A percentile compares a stretch with the other conserved stretches of the same genome.
phyloP scores from a whole-genome alignment of 53 echinoderm and acorn worm species.

The Patiria pectinifera region DNA sequence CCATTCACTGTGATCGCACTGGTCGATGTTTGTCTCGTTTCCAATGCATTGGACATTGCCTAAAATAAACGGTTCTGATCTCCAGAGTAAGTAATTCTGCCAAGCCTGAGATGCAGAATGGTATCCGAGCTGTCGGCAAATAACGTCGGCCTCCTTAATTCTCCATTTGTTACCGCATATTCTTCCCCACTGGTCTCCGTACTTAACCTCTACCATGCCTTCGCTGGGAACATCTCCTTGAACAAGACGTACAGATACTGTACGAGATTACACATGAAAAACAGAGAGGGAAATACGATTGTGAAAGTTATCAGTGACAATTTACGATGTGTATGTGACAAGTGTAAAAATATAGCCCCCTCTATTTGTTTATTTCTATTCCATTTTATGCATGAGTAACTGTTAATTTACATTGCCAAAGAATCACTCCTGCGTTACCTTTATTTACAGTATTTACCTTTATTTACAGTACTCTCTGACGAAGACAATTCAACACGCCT shows the following conservation, averaged over 20 bases:
- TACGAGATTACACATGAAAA: too few relatives aligned
- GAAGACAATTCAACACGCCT: too few relatives aligned
- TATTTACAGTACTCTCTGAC: too few relatives aligned
- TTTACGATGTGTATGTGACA: too few relatives aligned
- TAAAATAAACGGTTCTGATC: neutral
- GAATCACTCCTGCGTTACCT: too few relatives aligned
- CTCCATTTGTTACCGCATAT: neutral
- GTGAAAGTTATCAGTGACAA: too few relatives aligned
- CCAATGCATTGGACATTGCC: neutral
- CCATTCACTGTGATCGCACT: neutral
- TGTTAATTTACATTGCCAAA: too few relatives aligned
- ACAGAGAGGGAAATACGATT: too few relatives aligned
- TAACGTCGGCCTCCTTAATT: neutral
- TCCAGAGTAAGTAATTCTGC: neutral
- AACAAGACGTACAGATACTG: slow-evolving; percentile 5
- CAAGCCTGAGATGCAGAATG: slow-evolving; percentile 1
- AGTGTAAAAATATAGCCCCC: too few relatives aligned
- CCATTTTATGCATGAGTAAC: too few relatives aligned
- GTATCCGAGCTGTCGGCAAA: slow-evolving; percentile 19
- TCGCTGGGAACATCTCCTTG: neutral
- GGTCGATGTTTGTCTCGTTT: slow-evolving; percentile 10
- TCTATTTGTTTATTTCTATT: too few relatives aligned
- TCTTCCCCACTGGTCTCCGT: neutral
- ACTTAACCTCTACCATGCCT: neutral
- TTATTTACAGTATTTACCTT: too few relatives aligned